Conservation (phyloP, 2,888 invertebrate genomes). For the Sarcophaga carnaria region DNA sequence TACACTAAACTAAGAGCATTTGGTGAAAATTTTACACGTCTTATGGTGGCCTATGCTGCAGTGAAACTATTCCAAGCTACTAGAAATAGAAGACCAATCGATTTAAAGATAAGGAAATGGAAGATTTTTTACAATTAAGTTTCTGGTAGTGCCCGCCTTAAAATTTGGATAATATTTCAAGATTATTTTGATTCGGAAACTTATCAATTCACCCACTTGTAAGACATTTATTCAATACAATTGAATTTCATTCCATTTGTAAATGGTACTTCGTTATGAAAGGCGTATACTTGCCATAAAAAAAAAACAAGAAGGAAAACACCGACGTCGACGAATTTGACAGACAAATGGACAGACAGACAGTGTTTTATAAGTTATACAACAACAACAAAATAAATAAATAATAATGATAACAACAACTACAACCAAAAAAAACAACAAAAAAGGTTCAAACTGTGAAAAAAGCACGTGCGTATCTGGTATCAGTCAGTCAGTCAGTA, state of each 20-base stretch:
- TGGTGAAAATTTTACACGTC: too few relatives aligned
- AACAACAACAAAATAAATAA: conserved; percentile 10
- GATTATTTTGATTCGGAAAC: not conserved
- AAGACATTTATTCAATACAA: conserved; percentile 3
- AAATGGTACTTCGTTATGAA: conserved; percentile 52
- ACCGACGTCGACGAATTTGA: not conserved
- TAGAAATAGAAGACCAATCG: too few relatives aligned
- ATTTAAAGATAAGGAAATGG: too few relatives aligned
- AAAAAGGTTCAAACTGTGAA: conserved; percentile 20
- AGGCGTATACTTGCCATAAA: conserved; percentile 43
- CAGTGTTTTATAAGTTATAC: not conserved
- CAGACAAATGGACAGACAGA: conserved; percentile 38
- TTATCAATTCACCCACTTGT: conserved; percentile 20
- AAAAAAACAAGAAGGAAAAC: not conserved
- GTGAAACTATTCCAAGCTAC: too few relatives aligned
- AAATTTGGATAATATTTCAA: not conserved
- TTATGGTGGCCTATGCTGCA: too few relatives aligned
- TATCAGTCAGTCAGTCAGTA: conserved; percentile 25
- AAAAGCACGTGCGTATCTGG: conserved; percentile 64
- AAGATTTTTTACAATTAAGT: too few relatives aligned
- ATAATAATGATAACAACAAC: not conserved
- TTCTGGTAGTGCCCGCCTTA: too few relatives aligned
- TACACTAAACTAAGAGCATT: too few relatives aligned
- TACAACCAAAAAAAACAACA: conserved; percentile 2
- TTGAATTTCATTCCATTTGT: conserved; percentile 47